Conservation (phyloP, 1,140 invertebrate genomes). For the Aphis gossypii region DNA sequence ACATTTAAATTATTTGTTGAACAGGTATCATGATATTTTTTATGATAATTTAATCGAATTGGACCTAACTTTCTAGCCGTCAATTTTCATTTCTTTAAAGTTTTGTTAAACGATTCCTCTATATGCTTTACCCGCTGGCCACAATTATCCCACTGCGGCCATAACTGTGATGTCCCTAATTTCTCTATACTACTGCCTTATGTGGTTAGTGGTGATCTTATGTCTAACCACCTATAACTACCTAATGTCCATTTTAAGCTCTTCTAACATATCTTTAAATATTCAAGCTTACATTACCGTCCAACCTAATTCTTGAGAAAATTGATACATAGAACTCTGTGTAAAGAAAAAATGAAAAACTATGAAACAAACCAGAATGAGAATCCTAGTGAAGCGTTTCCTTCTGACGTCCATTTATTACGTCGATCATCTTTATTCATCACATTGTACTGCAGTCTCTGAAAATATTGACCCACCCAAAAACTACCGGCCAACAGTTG, state of each 20-base stretch:
- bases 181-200: background rate
- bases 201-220: too few species aligned
- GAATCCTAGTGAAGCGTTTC: conserved; percentile 74
- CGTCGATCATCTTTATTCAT: conserved; percentile 77
- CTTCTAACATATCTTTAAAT: too few species aligned
- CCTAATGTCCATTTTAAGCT: background rate
- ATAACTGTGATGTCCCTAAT: background rate
- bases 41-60: background rate
- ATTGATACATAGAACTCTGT: background rate
- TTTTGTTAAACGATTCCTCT: too few species aligned
- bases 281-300: too few species aligned
- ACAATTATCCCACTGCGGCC: background rate
- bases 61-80: too few species aligned
- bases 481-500: conserved; percentile 73
- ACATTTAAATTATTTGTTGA: too few species aligned
- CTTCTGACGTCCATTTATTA: conserved; percentile 77
- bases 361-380: conserved; percentile 76
- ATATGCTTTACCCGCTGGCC: too few species aligned
- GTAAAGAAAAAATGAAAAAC: background rate
- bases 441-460: conserved; percentile 78
- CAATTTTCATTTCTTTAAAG: too few species aligned
- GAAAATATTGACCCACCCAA: conserved; percentile 79
- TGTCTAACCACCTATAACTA: background rate
- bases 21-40: background rate
- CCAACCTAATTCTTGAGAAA: background rate